Conservation (phyloP, 53 echinoderm and acorn worm species). For the Patiria pectinifera region DNA sequence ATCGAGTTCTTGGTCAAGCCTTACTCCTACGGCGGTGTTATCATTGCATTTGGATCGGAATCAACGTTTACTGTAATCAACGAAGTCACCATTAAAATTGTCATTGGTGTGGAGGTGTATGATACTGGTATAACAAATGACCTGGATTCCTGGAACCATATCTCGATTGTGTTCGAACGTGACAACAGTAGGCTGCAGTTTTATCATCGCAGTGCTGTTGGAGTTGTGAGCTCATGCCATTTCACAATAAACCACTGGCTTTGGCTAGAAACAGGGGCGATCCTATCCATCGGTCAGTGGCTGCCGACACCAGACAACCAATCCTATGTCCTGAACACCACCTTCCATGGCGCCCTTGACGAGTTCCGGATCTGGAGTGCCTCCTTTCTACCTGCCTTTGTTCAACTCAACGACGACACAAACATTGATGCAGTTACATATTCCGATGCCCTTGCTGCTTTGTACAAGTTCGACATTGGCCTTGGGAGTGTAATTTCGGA, state of each 20-base stretch:
- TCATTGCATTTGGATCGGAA: conserved; percentile 74
- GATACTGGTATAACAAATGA: conserved; percentile 73
- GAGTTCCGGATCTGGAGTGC: conserved; percentile 82
- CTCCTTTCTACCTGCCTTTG: conserved; percentile 78
- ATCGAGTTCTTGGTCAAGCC: conserved; percentile 78
- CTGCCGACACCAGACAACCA: conserved; percentile 70
- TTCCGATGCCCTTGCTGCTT: conserved; percentile 43
- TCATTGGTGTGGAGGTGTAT: conserved; percentile 51
- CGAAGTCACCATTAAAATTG: conserved; percentile 70
- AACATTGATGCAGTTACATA: conserved; percentile 66
- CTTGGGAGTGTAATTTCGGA: conserved; percentile 57
- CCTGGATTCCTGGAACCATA: conserved; percentile 74
- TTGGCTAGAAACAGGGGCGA: conserved; percentile 57
- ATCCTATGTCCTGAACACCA: conserved; percentile 54
- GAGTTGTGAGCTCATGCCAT: conserved; percentile 60
- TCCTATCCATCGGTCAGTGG: conserved; percentile 87
- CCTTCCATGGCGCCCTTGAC: conserved; percentile 85
- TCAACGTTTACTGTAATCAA: conserved; percentile 71
- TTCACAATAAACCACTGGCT: conserved; percentile 39
- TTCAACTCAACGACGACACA: conserved; percentile 60
- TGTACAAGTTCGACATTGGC: conserved; percentile 82
- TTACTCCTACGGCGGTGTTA: conserved; percentile 71
- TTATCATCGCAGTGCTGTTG: conserved; percentile 56
- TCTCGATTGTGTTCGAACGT: conserved; percentile 64
- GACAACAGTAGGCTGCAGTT: conserved; percentile 63